Evolutionary conservation across 2,797 vertebrate genomes (phyloP).

Genomic region (Amblyopsis hoosieri): DNA sequence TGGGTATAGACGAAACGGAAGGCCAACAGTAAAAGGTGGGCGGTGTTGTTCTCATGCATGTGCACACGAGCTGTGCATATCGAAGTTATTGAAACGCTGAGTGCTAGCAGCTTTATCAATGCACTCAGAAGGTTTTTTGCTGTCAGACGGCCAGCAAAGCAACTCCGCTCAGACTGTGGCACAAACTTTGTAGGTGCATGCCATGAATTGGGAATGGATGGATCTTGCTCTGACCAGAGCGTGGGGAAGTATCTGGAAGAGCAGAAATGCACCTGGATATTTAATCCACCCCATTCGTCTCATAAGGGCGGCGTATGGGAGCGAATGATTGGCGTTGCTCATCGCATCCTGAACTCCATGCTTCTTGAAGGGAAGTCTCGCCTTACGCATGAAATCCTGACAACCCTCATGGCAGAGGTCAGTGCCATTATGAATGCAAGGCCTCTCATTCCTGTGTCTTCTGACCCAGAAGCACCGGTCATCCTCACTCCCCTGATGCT

Average conservation of each 20-base stretch:
- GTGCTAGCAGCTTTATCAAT: background rate
- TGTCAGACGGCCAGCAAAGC: background rate
- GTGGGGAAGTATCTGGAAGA: background rate
- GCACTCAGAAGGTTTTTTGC: background rate
- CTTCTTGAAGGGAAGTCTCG: background rate
- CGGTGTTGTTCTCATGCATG: background rate
- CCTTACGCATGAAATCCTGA: background rate
- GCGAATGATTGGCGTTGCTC: background rate
- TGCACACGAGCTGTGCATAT: background rate
- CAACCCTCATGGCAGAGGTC: background rate
- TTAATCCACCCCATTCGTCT: background rate
- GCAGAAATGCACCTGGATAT: background rate
- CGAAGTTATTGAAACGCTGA: background rate
- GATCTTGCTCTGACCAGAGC: background rate
- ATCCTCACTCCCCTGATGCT: background rate
- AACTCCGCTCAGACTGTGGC: background rate
- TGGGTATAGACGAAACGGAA: background rate
- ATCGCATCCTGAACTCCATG: background rate
- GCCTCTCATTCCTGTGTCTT: background rate
- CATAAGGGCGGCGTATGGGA: background rate
- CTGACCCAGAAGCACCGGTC: background rate
- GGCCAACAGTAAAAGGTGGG: background rate
- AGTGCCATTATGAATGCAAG: background rate
- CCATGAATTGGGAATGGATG: background rate
- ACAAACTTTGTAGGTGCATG: background rate